Evolutionary conservation across 92 coral and sea anemone genomes (phyloP), one percentile per base, ranked within the genome.

Genomic region (Paramuricea clavata): DNA sequence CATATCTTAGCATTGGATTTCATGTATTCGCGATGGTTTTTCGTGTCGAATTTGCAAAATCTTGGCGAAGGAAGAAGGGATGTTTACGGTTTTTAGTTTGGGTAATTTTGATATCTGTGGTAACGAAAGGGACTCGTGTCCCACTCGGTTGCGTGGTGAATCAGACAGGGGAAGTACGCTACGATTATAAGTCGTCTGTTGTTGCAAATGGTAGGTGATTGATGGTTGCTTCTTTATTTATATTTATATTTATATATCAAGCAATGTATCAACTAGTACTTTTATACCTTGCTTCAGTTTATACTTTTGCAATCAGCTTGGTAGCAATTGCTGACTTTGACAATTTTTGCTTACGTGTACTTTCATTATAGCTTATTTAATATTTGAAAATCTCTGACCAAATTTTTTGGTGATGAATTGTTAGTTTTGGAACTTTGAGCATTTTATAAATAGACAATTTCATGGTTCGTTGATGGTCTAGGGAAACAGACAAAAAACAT

Each of bases 131-230:
- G 9, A 79, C 73, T 60, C 72, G 49, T 35, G 84, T 79, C 1
- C 84, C 84, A 11, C 84, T 61, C 19, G 54, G 59, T 42, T 79
- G 84, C 43, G 64, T 57, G 72, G 56, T 35, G 12, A 79, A 79
- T 57, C 64, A 79, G 13, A 79, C 84, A n/a, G 91, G 62, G 49
- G 90, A 89, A 31, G 80, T 93, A 12, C 88, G 88, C 77, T 94
- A 93, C 80, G 97, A 97, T 76, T 97, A 93, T 68, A 91, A 92
- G 87, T 86, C 99, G 12, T 91, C 95, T 32, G 87, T 94, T 75
- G 97, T 97, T 42, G 99, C 93, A 78, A 94, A 97, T 88, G 99
- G 99, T 97, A 50, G 65, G 99, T 91, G 5, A 4, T 52, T 21
- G 1, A n/a, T n/a, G n/a, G n/a, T n/a, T n/a, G n/a, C n/a, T n/a